Percentiles rank a stretch among this genome's conserved stretches.
phyloP scores from a whole-genome alignment of 2,888 invertebrate genomes.

The Eulithis testata region DNA sequence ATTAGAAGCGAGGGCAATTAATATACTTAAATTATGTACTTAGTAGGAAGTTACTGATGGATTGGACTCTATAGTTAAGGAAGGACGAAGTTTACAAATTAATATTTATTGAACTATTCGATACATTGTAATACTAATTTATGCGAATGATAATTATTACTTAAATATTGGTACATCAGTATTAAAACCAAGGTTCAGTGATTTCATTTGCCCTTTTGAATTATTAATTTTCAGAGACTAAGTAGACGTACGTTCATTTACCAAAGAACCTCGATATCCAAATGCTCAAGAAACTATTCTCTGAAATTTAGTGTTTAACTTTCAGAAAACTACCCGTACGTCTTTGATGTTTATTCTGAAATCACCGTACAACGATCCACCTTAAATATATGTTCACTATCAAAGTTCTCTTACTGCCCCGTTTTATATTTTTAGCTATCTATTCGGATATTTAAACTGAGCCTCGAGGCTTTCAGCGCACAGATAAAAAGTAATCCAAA shows the following conservation, averaged over 20 bases:
- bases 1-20: slow-evolving; percentile 10
- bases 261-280: no score
- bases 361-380: not conserved
- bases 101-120: not conserved
- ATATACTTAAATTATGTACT: slow-evolving; percentile 8
- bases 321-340: no score
- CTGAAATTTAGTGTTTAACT: no score
- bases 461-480: slow-evolving; percentile 2
- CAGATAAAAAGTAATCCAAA: slow-evolving; percentile 16
- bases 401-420: slow-evolving; percentile 4
- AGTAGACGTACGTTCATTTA: no score
- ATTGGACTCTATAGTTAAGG: not conserved
- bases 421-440: slow-evolving; percentile 2
- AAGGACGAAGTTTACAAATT: slow-evolving; percentile 3
- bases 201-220: not conserved
- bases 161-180: not conserved
- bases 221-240: not conserved
- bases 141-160: not conserved
- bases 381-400: slow-evolving; percentile 13
- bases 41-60: not conserved
- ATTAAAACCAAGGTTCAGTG: not conserved
- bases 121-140: slow-evolving; percentile 3
- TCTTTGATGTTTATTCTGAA: not conserved
- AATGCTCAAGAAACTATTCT: no score
- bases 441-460: slow-evolving; percentile 18